Percentiles rank a stretch among this genome's conserved stretches.
These are phyloP conservation scores for Elymnias hypermnestra DNA, from an alignment of 1,140 invertebrate species.

Conservation along the genomic window DNA sequence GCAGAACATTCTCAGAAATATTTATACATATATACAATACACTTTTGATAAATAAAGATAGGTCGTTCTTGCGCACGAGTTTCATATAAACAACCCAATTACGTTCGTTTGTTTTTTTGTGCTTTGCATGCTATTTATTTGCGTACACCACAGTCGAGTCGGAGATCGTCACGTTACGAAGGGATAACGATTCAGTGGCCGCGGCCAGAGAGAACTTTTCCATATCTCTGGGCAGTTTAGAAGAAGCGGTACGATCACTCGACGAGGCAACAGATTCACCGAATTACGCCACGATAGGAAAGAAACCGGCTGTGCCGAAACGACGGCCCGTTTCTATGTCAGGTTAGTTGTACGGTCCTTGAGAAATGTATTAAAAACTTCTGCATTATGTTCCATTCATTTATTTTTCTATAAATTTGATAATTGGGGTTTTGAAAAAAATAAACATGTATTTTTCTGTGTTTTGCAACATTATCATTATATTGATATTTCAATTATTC, in stretches of 20 bases:
- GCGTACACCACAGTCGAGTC: constrained; percentile 37
- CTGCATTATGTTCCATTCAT: too few relatives aligned
- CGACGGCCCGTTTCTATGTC: constrained; percentile 76
- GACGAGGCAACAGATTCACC: constrained; percentile 55
- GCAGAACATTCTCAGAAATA: too few relatives aligned
- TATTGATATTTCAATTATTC: too few relatives aligned
- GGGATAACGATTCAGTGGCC: constrained; percentile 50
- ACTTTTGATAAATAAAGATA: too few relatives aligned
- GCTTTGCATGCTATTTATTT: constrained; percentile 55
- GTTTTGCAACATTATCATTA: too few relatives aligned
- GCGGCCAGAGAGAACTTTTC: constrained; percentile 63
- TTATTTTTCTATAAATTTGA: too few relatives aligned
- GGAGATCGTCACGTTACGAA: constrained; percentile 62
- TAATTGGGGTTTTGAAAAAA: too few relatives aligned
- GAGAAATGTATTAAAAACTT: too few relatives aligned
- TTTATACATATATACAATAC: too few relatives aligned
- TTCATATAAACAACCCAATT: background rate
- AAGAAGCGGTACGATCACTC: constrained; percentile 59
- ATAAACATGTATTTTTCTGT: too few relatives aligned
- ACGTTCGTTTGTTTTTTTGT: constrained; percentile 10
- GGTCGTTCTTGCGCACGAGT: too few relatives aligned
- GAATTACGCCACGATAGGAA: constrained; percentile 64
- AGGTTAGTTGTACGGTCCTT: constrained; percentile 33
- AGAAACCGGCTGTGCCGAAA: constrained; percentile 72
- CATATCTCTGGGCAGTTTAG: constrained; percentile 65